A percentile compares a stretch with the other conserved stretches of the same genome.
phyloP scores from a whole-genome alignment of 2,113 vertebrate species.

The Macaca mulatta region DNA sequence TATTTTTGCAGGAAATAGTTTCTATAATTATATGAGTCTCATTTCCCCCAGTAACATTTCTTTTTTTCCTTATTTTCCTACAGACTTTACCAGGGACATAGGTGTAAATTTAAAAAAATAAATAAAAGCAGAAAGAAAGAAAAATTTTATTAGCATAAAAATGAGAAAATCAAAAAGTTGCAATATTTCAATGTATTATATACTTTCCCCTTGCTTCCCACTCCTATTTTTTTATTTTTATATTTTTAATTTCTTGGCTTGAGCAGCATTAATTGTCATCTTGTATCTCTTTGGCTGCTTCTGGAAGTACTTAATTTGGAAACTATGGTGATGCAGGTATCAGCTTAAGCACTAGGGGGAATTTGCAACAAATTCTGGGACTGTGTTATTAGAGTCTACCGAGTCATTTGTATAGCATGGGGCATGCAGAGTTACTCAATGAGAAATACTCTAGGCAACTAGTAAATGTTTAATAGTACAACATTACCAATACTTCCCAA shows the following conservation, averaged over 20 bases:
- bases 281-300: neutral
- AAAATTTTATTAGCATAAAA: neutral
- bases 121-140: neutral
- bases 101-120: neutral
- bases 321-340: neutral
- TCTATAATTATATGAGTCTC: neutral
- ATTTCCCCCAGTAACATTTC: neutral
- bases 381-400: neutral
- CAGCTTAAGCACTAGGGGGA: neutral
- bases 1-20: neutral
- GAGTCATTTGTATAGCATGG: neutral
- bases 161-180: neutral
- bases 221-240: too few relatives aligned
- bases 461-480: neutral
- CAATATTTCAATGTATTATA: neutral
- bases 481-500: neutral
- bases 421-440: neutral
- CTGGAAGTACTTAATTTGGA: neutral
- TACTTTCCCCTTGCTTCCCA: neutral
- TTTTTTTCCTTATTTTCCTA: neutral
- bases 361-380: neutral
- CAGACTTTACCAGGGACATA: neutral
- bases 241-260: too few relatives aligned
- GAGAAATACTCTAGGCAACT: neutral
- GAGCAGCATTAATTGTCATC: neutral